A percentile compares a stretch with the other conserved stretches of the same genome.
phyloP scores from a whole-genome alignment of 2,113 vertebrate species.

The Tragelaphus imberbis region DNA sequence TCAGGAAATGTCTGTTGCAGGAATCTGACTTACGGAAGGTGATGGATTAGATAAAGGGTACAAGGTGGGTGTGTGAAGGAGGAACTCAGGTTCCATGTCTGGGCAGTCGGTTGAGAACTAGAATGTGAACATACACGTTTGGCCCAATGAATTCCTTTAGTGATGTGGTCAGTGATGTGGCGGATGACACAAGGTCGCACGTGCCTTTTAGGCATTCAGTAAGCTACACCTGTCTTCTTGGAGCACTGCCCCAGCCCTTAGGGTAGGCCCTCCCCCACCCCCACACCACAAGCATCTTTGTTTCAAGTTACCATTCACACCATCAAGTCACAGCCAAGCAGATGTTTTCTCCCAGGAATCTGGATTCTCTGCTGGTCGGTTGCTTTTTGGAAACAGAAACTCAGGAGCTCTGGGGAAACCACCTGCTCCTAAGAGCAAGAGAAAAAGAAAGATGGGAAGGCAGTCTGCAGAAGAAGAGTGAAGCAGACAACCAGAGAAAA shows the following conservation, averaged over 20 bases:
- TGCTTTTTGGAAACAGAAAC: not conserved
- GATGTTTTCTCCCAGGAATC: not conserved
- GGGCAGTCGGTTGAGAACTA: not conserved
- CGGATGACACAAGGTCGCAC: not conserved
- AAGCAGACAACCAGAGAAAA: not conserved
- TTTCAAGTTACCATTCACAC: not conserved
- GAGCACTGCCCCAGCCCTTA: not conserved
- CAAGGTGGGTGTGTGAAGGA: not conserved
- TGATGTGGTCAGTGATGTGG: not conserved
- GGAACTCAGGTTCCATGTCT: not conserved
- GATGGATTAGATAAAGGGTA: too few species aligned
- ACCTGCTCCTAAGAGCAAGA: not conserved
- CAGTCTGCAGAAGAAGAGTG: not conserved
- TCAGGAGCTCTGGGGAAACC: not conserved
- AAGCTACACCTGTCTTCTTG: not conserved
- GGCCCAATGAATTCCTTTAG: not conserved
- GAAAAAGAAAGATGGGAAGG: not conserved
- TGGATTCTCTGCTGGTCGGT: not conserved
- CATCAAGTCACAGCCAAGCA: not conserved
- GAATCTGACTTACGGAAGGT: not conserved
- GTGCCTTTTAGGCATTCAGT: not conserved
- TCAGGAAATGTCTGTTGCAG: not conserved
- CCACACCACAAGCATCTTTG: not conserved
- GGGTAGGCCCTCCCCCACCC: not conserved
- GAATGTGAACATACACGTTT: not conserved